Conservation (phyloP, 1,140 invertebrate genomes). For the Drosophila rufa region DNA sequence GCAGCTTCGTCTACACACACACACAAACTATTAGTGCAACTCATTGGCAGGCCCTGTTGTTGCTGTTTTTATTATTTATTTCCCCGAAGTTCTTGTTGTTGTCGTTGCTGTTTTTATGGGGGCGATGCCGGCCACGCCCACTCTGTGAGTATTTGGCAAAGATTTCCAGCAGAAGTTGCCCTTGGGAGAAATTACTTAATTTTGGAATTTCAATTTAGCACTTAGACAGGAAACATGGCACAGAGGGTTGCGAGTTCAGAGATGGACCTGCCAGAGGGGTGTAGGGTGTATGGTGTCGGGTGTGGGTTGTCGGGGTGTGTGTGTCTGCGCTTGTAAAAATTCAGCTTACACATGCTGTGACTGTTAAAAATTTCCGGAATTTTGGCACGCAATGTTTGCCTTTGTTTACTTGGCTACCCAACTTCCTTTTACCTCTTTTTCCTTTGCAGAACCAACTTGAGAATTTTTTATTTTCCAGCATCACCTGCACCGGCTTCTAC, state of each 20-base stretch:
- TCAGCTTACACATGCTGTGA: slow-evolving; percentile 80
- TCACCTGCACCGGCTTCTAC: slow-evolving; percentile 10
- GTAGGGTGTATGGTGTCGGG: no score
- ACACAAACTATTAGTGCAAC: slow-evolving; percentile 75
- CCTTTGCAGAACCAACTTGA: not conserved
- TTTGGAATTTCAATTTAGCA: slow-evolving; percentile 84
- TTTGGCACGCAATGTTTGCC: slow-evolving; percentile 78
- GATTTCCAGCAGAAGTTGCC: slow-evolving; percentile 56
- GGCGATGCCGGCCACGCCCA: slow-evolving; percentile 60
- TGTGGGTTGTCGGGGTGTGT: not conserved
- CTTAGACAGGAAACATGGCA: slow-evolving; percentile 62
- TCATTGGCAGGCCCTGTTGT: slow-evolving; percentile 63
- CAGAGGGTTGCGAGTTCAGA: slow-evolving; percentile 13
- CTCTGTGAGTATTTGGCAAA: slow-evolving; percentile 31
- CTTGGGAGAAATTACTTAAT: slow-evolving; percentile 81
- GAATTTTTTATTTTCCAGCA: slow-evolving; percentile 17
- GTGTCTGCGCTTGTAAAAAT: slow-evolving; percentile 59
- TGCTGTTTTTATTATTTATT: slow-evolving; percentile 55
- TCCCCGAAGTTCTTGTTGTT: slow-evolving; percentile 35
- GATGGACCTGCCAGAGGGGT: not conserved
- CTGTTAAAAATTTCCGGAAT: slow-evolving; percentile 81
- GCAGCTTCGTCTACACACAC: slow-evolving; percentile 30
- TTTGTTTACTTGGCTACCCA: slow-evolving; percentile 71
- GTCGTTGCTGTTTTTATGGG: slow-evolving; percentile 51
- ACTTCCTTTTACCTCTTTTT: slow-evolving; percentile 9